Evolutionary conservation across 53 echinoderm and acorn worm species (phyloP).

Genomic region (Paracentrotus lividus): DNA sequence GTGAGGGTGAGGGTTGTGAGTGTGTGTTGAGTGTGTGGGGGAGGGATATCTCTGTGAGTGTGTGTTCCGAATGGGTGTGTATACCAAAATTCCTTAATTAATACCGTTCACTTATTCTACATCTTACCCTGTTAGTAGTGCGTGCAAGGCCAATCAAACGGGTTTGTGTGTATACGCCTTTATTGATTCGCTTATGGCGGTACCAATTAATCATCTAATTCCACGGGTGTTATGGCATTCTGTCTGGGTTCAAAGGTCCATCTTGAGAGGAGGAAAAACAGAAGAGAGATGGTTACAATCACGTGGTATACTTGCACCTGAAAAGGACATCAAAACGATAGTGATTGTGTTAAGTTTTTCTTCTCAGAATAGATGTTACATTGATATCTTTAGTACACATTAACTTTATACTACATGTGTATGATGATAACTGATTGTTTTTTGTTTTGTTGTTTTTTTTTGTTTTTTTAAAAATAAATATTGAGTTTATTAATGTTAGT

Average conservation of each 20-base stretch:
- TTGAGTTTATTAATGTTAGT: too few species aligned
- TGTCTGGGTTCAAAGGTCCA: background rate
- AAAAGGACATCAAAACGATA: too few species aligned
- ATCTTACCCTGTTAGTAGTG: slow-evolving; percentile 18
- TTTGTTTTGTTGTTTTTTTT: too few species aligned
- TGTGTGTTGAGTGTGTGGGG: background rate
- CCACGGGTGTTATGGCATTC: slow-evolving; percentile 37
- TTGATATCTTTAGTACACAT: too few species aligned
- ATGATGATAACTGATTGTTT: too few species aligned
- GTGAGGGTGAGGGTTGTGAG: background rate
- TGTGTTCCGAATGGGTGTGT: background rate
- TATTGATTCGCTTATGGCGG: background rate
- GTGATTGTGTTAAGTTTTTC: too few species aligned
- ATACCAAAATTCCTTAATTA: background rate
- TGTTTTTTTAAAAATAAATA: too few species aligned
- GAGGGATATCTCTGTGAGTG: background rate
- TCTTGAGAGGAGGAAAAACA: background rate
- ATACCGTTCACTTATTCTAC: background rate
- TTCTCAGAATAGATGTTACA: too few species aligned
- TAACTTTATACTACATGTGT: too few species aligned
- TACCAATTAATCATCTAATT: background rate
- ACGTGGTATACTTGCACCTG: too few species aligned
- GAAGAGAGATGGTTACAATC: too few species aligned
- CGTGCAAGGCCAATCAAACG: background rate
- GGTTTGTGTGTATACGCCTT: background rate